Conservation (phyloP, 2,113 vertebrate species). For the Myxocyprinus asiaticus region DNA sequence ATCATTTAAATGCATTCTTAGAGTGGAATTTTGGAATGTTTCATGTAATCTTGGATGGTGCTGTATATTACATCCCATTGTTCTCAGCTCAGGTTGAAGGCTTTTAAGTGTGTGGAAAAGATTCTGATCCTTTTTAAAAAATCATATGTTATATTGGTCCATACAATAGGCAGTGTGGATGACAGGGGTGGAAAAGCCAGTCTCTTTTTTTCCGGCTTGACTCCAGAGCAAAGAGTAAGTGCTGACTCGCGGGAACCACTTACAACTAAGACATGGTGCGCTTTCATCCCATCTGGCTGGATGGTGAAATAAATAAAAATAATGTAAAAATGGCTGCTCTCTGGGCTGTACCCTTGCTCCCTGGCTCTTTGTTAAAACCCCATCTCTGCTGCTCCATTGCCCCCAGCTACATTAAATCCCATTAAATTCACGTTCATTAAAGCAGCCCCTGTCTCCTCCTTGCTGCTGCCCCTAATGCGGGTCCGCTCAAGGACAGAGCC, state of each 20-base stretch:
- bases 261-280: constrained; percentile 65
- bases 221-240: constrained; percentile 61
- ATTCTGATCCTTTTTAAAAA: constrained; percentile 38
- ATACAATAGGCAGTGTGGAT: constrained; percentile 55
- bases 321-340: constrained; percentile 76
- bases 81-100: constrained; percentile 36
- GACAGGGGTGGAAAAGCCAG: constrained; percentile 54
- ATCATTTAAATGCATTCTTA: constrained; percentile 27
- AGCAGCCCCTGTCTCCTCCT: constrained; percentile 75
- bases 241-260: constrained; percentile 70
- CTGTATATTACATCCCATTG: constrained; percentile 5
- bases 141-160: constrained; percentile 51
- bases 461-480: constrained; percentile 68
- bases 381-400: constrained; percentile 81
- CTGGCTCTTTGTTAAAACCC: constrained; percentile 83
- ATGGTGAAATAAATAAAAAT: constrained; percentile 80
- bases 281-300: constrained; percentile 69
- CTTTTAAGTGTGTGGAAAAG: constrained; percentile 43
- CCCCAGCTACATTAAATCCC: constrained; percentile 85
- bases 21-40: no score
- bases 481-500: constrained; percentile 80
- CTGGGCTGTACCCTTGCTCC: constrained; percentile 75
- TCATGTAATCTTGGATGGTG: background rate
- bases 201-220: constrained; percentile 56
- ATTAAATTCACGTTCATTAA: constrained; percentile 88